Conservation (phyloP, 1,140 invertebrate species). For the Ephestia elutella region DNA sequence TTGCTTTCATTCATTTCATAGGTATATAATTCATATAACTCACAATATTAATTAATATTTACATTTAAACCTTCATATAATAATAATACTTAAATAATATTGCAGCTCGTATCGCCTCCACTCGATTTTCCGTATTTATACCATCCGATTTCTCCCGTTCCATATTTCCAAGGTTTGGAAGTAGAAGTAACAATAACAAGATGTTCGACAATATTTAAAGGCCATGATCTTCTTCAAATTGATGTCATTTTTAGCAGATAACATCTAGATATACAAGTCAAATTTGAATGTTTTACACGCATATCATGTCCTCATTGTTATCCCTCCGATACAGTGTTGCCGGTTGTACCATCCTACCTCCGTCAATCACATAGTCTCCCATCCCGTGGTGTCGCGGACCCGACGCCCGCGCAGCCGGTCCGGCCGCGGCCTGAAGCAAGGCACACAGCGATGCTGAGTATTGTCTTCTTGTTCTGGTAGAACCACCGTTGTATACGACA, state of each 20-base stretch:
- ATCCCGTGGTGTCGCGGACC: not conserved
- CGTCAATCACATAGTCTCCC: not conserved
- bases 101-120: constrained; percentile 62
- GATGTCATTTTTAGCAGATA: too few relatives aligned
- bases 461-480: constrained; percentile 60
- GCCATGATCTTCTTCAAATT: too few relatives aligned
- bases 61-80: constrained; percentile 45
- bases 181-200: too few relatives aligned
- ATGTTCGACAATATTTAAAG: too few relatives aligned
- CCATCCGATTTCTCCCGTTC: constrained; percentile 14
- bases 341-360: not conserved
- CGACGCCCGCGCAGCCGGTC: too few relatives aligned
- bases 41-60: constrained; percentile 46
- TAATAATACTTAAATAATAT: constrained; percentile 70
- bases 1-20: constrained; percentile 53
- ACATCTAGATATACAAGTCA: too few relatives aligned
- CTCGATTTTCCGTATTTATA: constrained; percentile 25
- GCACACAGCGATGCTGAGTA: constrained; percentile 48
- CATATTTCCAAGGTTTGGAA: not conserved
- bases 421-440: not conserved
- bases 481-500: constrained; percentile 57
- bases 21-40: constrained; percentile 54
- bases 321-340: too few relatives aligned
- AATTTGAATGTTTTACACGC: too few relatives aligned
- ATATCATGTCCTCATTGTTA: too few relatives aligned